Evolutionary conservation across 2,888 invertebrate species (phyloP), one percentile per base, ranked within the genome.

Genomic region (Eupithecia exiguata): DNA sequence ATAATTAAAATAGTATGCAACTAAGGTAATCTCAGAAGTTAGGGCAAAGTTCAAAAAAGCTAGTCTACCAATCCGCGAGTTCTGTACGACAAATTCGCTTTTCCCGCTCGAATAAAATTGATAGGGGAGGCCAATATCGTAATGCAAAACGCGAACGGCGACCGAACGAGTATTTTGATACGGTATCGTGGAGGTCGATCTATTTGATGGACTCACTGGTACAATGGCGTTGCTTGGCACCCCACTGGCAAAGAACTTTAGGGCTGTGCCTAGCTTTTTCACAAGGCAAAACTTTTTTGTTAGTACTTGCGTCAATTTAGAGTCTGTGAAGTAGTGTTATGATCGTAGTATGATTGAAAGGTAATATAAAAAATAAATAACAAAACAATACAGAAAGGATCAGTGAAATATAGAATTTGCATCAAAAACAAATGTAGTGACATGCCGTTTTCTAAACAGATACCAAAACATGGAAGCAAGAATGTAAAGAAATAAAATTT

Each of bases 121-220:
- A 91, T 89, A 85, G 87, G 83, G 83, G 81, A 87, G 85, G 84
- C 87, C 91, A 94, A 93, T 93, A 92, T 87, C 88, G 90, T 92
- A 93, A 93, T 92, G 92, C 84, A 86, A 89, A 90, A 87, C 85
- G 83, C 88, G 87, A 80, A 81, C 79, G 77, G 81, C 79, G 82
- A 80, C 82, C 84, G 86, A 87, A 86, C 89, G 87, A 88, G 87
- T 88, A 87, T 89, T 88, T 86, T 84, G 89, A 89, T 88, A 84
- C 86, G 84, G 81, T 93, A 93, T 93, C 93, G 87, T 83, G 79
- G 79, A 78, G 82, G 74, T 84, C 87, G 91, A 94, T 93, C 93
- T 94, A 89, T 93, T 92, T 93, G 93, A 93, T 92, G 91, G 90
- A 91, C 87, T 88, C 87, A 85, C 86, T 84, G 81, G 38, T 25